Percentiles rank a stretch among this genome's conserved stretches.
Conservation (phyloP, 1,140 invertebrate genomes). For the Ceratoteleas bidentatus region DNA sequence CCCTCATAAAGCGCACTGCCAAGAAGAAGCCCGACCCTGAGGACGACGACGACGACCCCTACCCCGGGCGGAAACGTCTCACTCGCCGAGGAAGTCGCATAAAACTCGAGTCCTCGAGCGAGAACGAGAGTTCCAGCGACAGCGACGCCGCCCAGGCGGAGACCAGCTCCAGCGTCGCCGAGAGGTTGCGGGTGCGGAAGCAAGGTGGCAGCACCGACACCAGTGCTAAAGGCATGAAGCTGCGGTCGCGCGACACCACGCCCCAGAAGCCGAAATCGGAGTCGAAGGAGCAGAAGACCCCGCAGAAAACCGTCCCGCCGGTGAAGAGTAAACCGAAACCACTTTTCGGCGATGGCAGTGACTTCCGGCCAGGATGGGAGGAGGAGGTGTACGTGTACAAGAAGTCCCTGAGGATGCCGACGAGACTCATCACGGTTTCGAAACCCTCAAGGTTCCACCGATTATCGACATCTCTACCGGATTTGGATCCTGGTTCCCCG, state of each 20-base stretch:
- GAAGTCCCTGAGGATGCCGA: constrained; percentile 89
- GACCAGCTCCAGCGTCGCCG: constrained; percentile 73
- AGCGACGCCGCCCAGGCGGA: constrained; percentile 67
- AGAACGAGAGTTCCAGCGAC: constrained; percentile 75
- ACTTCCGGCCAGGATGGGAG: constrained; percentile 89
- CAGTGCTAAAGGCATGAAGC: constrained; percentile 73
- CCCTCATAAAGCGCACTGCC: constrained; percentile 71
- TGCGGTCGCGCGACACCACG: constrained; percentile 71
- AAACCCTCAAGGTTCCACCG: constrained; percentile 82
- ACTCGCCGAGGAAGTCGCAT: constrained; percentile 74
- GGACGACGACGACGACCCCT: constrained; percentile 72
- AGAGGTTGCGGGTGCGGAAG: constrained; percentile 75
- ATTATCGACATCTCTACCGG: constrained; percentile 87
- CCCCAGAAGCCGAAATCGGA: constrained; percentile 70
- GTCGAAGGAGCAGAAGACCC: constrained; percentile 42
- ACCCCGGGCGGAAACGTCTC: constrained; percentile 65
- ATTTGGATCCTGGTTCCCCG: constrained; percentile 87
- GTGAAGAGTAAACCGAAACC: constrained; percentile 81
- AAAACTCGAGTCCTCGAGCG: constrained; percentile 75
- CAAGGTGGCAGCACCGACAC: constrained; percentile 37
- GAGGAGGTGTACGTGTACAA: constrained; percentile 91
- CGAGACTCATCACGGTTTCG: constrained; percentile 88
- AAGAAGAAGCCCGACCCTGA: constrained; percentile 68
- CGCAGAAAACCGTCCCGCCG: constrained; percentile 16
- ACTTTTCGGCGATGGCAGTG: constrained; percentile 87